Percentiles rank a stretch among this genome's conserved stretches.
Conservation (phyloP, 53 echinoderm and acorn worm genomes). For the Astropecten irregularis region DNA sequence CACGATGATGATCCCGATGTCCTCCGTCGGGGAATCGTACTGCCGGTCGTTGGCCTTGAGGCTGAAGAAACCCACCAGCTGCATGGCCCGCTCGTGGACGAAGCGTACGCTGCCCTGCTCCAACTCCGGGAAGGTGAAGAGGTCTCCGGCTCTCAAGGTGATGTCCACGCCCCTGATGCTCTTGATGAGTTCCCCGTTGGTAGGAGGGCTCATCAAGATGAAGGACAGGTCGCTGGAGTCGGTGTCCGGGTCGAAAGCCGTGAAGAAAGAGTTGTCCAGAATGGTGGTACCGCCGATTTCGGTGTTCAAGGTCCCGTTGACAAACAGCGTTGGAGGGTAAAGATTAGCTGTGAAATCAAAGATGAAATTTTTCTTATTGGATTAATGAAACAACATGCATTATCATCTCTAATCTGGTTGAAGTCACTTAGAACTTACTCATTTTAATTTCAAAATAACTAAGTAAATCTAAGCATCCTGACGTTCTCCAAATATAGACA, state of each 20-base stretch:
- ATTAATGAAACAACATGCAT: no score
- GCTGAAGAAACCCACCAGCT: slow-evolving; percentile 75
- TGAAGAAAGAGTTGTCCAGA: slow-evolving; percentile 87
- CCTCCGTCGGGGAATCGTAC: slow-evolving; percentile 73
- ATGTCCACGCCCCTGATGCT: slow-evolving; percentile 71
- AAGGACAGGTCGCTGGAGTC: slow-evolving; percentile 68
- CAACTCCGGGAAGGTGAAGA: slow-evolving; percentile 80
- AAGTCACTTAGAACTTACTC: no score
- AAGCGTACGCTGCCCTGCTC: slow-evolving; percentile 78
- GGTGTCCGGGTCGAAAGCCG: slow-evolving; percentile 92
- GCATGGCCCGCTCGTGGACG: slow-evolving; percentile 68
- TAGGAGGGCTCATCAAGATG: slow-evolving; percentile 83
- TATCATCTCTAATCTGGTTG: no score
- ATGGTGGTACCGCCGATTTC: slow-evolving; percentile 88
- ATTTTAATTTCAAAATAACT: no score
- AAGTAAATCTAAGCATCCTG: no score
- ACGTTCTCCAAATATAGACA: no score
- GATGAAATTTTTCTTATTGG: not conserved
- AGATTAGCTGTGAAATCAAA: slow-evolving; percentile 69
- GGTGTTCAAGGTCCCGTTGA: slow-evolving; percentile 88
- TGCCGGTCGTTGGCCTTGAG: slow-evolving; percentile 84
- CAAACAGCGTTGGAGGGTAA: slow-evolving; percentile 76
- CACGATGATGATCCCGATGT: slow-evolving; percentile 77
- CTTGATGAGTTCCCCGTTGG: slow-evolving; percentile 89
- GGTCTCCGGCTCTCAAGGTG: slow-evolving; percentile 67